Base-by-base conservation (phyloP, 2,888 invertebrate genomes). In the Hirtodrosophila duncani region DNA sequence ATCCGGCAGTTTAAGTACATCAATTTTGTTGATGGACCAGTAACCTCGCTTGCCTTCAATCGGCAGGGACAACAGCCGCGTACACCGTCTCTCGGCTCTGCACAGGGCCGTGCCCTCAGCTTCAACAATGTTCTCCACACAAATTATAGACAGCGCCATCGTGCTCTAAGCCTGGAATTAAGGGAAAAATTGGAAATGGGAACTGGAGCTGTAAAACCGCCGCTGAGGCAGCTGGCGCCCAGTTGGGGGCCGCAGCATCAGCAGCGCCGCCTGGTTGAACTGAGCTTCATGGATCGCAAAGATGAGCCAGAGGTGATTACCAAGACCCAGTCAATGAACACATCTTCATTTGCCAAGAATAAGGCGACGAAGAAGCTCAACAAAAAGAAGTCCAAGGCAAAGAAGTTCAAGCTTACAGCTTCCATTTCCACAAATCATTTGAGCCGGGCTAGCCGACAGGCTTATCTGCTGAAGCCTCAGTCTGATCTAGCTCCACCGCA, bases 1-100 rank as follows among this genome's bases (percentile, higher is more conserved):
- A 41, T 57, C 9, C 34, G 31, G 4, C 77, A 55, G 13, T 67
- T 79, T 9, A 42, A 61, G 27, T 44, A 38, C 7, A 63, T 63
- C 7, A 64, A 67, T 17, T 79, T 71, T 18, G 56, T 77, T 0
- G 71, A 79, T 20, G 75, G 75, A 0, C 75, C 71, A 1, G 67
- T 50, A 3, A 41, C 31, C 14, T 18, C 11, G 6, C 24, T 46
- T 10, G 57, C 60, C 6, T 75, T 75, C 16, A 34, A 58, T 39
- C 53, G 75, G 11, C 17, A 2, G 3, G 7, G 13, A 6, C 24
- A 13, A 5, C 48, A 37, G 17, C 34, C 8, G 10, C 48, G 37
- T n/a, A n/a, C n/a, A n/a, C n/a, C n/a, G n/a, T n/a, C n/a, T n/a
- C n/a, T n/a, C n/a, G n/a, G n/a, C n/a, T n/a, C n/a, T n/a, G n/a